Percentiles rank a stretch among this genome's conserved stretches.
Conservation (phyloP, 2,888 invertebrate species). For the Phengaris arion region DNA sequence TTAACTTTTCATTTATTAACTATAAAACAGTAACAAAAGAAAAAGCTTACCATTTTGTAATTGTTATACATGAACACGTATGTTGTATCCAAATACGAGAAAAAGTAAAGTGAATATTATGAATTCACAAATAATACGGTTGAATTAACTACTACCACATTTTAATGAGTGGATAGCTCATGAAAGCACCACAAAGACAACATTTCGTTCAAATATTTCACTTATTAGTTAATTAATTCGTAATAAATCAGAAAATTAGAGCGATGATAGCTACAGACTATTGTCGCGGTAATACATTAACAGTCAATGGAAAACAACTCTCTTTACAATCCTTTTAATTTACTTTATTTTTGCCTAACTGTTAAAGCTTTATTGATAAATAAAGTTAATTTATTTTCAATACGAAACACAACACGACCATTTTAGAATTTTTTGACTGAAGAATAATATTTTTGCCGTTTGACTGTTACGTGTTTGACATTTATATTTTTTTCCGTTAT, state of each 20-base stretch:
- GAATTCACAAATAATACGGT: neutral
- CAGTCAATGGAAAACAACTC: neutral
- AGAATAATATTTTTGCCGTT: neutral
- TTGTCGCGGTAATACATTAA: neutral
- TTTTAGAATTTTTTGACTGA: slow-evolving; percentile 13
- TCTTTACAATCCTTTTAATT: neutral
- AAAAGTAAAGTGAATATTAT: slow-evolving; percentile 8
- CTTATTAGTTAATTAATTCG: neutral
- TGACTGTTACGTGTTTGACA: neutral
- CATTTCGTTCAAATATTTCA: neutral
- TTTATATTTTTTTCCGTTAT: neutral
- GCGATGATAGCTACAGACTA: neutral
- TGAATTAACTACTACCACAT: slow-evolving; percentile 2
- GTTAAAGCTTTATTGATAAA: neutral
- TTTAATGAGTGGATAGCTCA: neutral
- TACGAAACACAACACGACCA: slow-evolving; percentile 1
- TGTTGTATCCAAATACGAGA: slow-evolving; percentile 31
- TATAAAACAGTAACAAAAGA: neutral
- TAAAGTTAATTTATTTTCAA: neutral
- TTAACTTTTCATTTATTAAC: neutral
- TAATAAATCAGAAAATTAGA: neutral
- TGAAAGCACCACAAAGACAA: neutral
- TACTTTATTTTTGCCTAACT: neutral
- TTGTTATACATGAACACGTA: slow-evolving; percentile 31
- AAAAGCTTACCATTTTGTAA: slow-evolving; percentile 30